A percentile compares a stretch with the other conserved stretches of the same genome.
Evolutionary conservation across 1,140 invertebrate genomes (phyloP).

Genomic region (Mizuhopecten yessoensis): DNA sequence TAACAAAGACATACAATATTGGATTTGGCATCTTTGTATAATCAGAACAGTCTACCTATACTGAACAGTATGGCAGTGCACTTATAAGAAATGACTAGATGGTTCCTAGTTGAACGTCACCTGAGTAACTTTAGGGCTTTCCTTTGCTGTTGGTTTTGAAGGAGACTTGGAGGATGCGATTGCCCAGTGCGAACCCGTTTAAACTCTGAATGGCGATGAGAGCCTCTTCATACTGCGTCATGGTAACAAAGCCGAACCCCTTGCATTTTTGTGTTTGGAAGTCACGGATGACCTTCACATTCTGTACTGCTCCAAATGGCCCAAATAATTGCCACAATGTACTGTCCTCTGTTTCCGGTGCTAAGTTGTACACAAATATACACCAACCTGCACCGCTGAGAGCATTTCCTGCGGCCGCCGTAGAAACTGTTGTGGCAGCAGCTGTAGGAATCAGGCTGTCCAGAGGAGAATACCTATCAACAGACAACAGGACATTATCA

Average conservation of each 20-base stretch:
- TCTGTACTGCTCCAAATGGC: conserved; percentile 99
- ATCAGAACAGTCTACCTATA: conserved; percentile 18
- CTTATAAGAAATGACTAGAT: conserved; percentile 28
- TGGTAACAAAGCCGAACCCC: conserved; percentile 99
- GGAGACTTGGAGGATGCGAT: conserved; percentile 98
- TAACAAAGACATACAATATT: conserved; percentile 40
- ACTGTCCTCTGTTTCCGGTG: conserved; percentile 99
- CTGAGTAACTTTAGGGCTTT: conserved; percentile 51
- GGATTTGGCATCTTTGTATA: conserved; percentile 38
- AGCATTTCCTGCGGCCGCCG: conserved; percentile 70
- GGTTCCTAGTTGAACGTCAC: neutral
- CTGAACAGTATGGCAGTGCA: conserved; percentile 16
- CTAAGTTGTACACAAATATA: conserved; percentile 99
- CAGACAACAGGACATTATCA: conserved; percentile 20
- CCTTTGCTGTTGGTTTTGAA: conserved; percentile 87
- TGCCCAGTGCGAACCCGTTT: conserved; percentile 98
- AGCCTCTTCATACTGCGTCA: conserved; percentile 99
- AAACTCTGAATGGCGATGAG: conserved; percentile 98
- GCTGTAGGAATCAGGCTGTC: conserved; percentile 76
- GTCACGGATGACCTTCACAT: conserved; percentile 97
- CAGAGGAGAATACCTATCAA: conserved; percentile 81
- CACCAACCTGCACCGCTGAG: conserved; percentile 89
- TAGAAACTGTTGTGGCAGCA: conserved; percentile 53
- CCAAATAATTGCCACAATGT: conserved; percentile 99
- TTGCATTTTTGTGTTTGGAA: conserved; percentile 99